Base-by-base conservation (phyloP, 2,888 invertebrate species). In the Acleris laterana region DNA sequence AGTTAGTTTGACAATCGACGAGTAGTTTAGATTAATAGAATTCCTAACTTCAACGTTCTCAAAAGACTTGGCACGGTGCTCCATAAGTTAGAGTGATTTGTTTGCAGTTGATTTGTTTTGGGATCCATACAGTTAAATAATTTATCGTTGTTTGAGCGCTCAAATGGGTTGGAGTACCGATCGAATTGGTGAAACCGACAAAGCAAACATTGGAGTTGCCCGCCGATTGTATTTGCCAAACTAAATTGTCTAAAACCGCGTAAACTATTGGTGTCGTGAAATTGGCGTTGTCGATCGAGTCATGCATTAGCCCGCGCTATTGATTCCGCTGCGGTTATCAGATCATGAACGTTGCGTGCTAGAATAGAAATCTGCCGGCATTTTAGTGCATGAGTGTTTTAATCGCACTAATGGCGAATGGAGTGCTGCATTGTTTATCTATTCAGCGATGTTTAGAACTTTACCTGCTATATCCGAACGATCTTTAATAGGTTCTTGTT, bases 291-390 rank as follows among this genome's bases (percentile, higher is more conserved):
- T 32, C 7, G 32, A 50, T 48, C 5, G 38, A 60, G 32, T 42
- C 55, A 50, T 52, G 58, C 32, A 42, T 49, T 42, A 32, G 25
- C 11, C 42, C 28, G 49, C 46, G 55, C 17, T 55, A 55, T 59
- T 46, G 50, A 61, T 60, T 53, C 56, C 50, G 66, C 59, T 57
- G 73, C 59, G 70, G 65, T 77, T 76, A 79, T 76, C 72, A 77
- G 77, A 78, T 75, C 78, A 76, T 77, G 76, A 79, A 77, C 65
- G 71, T 78, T 74, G 78, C 78, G 76, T 77, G 77, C 70, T 63
- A 69, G 66, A 68, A 69, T 74, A 75, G 77, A 77, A 76, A 77
- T 72, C 72, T 67, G 71, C 71, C 68, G 69, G 46, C 70, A 68
- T 71, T 72, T 70, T 72, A 69, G 71, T 70, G 64, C 57, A 50